Conservation (phyloP, 2,797 vertebrate genomes). For the Cottoperca gobio region DNA sequence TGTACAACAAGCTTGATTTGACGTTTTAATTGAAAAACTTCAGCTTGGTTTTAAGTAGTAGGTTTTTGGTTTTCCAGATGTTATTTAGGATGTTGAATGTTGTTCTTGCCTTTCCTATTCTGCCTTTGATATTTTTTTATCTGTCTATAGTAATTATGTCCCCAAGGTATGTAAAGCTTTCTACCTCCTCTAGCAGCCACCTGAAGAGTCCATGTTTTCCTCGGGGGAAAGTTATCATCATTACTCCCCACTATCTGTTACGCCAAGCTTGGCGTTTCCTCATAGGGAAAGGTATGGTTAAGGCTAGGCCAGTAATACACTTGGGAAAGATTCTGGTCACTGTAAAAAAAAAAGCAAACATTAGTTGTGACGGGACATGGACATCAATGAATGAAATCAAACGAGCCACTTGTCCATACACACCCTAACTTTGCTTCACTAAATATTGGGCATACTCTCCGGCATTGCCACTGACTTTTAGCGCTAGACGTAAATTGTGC, state of each 20-base stretch:
- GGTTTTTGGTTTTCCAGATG: accelerated
- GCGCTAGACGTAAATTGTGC: too few species aligned
- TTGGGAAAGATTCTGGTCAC: neutral
- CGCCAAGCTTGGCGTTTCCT: neutral
- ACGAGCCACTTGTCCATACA: neutral
- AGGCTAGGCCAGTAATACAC: too few species aligned
- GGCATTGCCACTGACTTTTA: too few species aligned
- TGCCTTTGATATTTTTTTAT: too few species aligned
- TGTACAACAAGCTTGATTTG: neutral
- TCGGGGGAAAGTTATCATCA: neutral
- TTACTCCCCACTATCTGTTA: neutral
- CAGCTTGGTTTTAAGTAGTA: neutral
- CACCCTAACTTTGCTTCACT: neutral
- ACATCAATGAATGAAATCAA: too few species aligned
- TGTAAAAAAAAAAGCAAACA: neutral
- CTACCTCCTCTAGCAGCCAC: too few species aligned
- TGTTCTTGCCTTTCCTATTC: too few species aligned
- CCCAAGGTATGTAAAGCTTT: too few species aligned
- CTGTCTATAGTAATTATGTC: too few species aligned
- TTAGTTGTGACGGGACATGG: neutral
- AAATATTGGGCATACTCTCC: neutral
- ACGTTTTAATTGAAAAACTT: neutral
- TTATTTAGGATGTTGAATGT: neutral
- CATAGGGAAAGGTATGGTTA: too few species aligned
- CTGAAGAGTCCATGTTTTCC: too few species aligned